Conservation (phyloP, 2,888 invertebrate species). For the Mythimna vitellina region DNA sequence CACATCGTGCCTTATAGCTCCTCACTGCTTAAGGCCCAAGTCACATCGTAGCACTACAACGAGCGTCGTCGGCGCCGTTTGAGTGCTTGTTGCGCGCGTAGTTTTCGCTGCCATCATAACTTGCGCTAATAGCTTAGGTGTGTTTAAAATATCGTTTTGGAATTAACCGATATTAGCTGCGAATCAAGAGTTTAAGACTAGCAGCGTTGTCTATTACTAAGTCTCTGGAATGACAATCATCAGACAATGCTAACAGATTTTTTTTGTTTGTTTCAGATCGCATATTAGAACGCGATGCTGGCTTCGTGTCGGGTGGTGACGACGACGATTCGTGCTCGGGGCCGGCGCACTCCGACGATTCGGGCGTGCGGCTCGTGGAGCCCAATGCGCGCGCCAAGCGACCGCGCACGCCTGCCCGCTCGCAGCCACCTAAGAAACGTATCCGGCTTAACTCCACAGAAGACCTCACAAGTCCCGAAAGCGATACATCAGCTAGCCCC, state of each 20-base stretch:
- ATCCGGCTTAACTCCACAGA: conserved; percentile 89
- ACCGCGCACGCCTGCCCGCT: conserved; percentile 80
- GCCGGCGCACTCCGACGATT: conserved; percentile 89
- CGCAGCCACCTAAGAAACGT: conserved; percentile 93
- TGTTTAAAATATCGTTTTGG: conserved; percentile 35
- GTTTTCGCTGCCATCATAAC: conserved; percentile 60
- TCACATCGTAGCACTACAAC: conserved; percentile 67
- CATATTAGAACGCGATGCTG: conserved; percentile 92
- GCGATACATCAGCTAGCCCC: conserved; percentile 84
- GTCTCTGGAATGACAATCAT: background rate
- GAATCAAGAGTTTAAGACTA: background rate
- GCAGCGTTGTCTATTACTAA: background rate
- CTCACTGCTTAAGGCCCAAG: conserved; percentile 57
- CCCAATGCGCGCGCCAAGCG: conserved; percentile 90
- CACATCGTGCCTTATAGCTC: conserved; percentile 34
- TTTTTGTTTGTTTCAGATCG: conserved; percentile 88
- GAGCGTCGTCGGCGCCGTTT: conserved; percentile 70
- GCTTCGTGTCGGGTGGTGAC: conserved; percentile 94
- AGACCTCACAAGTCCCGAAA: conserved; percentile 82
- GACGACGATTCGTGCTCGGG: conserved; percentile 92
- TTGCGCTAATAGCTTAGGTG: conserved; percentile 57
- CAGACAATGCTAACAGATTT: conserved; percentile 34
- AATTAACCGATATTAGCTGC: conserved; percentile 15
- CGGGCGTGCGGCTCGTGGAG: conserved; percentile 86
- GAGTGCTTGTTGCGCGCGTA: conserved; percentile 56